Base-by-base conservation (phyloP, 2,113 vertebrate genomes). In the Muntiacus muntjak region DNA sequence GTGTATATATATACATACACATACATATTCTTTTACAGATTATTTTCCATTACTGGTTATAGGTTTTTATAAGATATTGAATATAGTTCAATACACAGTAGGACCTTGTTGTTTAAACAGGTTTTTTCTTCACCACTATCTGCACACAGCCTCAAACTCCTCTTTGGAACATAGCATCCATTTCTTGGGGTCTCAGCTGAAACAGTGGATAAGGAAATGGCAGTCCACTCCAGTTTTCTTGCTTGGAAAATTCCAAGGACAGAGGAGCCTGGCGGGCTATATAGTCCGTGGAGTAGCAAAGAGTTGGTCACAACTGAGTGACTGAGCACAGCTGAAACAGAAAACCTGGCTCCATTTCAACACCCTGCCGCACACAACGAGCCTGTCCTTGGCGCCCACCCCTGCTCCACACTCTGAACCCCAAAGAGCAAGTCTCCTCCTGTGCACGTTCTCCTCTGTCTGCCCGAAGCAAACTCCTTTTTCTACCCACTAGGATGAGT, bases 301-400 rank as follows among this genome's bases (percentile, higher is more conserved):
- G 36, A 43, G 36, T 1, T 23, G 36, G 23, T 43, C 71, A 43
- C 1, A 12, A 43, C 40, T 43, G 71, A 43, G 57, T 26, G 21
- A 58, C 23, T 3, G 36, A 40, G 23, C 36, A 76, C 17, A 2
- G 30, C 8, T 33, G 58, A 64, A 33, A 14, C 36, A 2, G 43
- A 95, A 36, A 17, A 23, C 8, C 15, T 50, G 8, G 6, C 13
- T 43, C 50, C 17, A 2, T 28, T 28, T n/a, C 19, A 36, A 36
- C 23, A 33, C 5, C 33, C 14, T 9, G 3, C 33, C 28, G 21
- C 12, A 9, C 50, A 54, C 1, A 26, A 2, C 0, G 21, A 52
- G 1, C 43, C 58, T 7, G 1, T 7, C 36, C 71, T 15, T 43
- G 7, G n/a, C 0, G 0, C n/a, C 50, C 19, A 26, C 30, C 6